Evolutionary conservation across 37 sponge, comb jelly and placozoan genomes (phyloP).

Genomic region (Mnemiopsis leidyi): DNA sequence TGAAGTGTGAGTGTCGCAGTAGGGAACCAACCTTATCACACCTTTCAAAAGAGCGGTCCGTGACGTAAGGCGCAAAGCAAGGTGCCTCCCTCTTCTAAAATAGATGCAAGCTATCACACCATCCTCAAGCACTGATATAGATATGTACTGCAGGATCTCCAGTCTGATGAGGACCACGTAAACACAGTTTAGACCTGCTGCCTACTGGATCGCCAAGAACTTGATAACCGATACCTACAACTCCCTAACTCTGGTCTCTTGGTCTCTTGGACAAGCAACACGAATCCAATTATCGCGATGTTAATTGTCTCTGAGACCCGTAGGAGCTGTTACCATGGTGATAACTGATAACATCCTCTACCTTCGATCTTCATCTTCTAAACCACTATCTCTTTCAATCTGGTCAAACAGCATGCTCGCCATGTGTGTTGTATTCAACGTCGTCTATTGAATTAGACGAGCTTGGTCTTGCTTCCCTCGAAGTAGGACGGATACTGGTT

Average conservation of each 20-base stretch:
- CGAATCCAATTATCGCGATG: no score
- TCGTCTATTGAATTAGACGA: neutral
- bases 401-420: neutral
- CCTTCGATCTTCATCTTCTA: neutral
- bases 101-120: neutral
- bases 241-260: no score
- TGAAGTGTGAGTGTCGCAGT: neutral
- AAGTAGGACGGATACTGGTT: neutral
- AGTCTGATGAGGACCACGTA: neutral
- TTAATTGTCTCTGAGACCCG: no score
- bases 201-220: neutral
- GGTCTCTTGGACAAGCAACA: no score
- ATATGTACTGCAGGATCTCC: no score
- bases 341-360: neutral
- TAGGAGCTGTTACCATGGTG: no score
- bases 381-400: neutral
- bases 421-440: neutral
- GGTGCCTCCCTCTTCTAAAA: neutral
- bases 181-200: neutral
- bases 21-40: neutral
- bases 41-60: neutral
- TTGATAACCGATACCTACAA: neutral
- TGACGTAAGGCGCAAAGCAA: neutral
- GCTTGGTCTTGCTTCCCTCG: neutral
- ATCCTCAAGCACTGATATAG: neutral